Percentiles rank a stretch among this genome's conserved stretches.
phyloP scores from a whole-genome alignment of 1,140 invertebrate genomes.

The Temnothorax nylanderi region DNA sequence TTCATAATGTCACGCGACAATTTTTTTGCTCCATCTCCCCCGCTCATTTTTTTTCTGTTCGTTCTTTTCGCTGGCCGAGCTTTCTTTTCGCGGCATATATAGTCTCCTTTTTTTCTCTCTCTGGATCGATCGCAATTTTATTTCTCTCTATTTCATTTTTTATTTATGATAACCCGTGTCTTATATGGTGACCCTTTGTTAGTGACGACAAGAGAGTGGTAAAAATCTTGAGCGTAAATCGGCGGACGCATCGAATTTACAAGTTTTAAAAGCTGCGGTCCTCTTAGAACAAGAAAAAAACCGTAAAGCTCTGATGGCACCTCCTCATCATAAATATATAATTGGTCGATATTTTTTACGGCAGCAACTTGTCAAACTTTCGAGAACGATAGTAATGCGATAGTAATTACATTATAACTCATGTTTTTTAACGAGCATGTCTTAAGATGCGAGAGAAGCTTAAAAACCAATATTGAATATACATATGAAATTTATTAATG shows the following conservation, averaged over 20 bases:
- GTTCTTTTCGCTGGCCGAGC: conserved; percentile 21
- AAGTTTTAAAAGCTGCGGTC: neutral
- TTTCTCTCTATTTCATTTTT: conserved; percentile 47
- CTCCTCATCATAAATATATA: neutral
- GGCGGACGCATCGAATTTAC: neutral
- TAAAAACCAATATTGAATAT: neutral
- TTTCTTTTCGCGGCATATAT: conserved; percentile 12
- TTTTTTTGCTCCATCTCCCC: conserved; percentile 35
- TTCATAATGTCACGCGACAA: conserved; percentile 45
- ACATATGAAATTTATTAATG: neutral
- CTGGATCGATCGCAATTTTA: conserved; percentile 45
- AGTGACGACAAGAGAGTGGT: neutral
- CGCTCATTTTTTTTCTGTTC: conserved; percentile 45
- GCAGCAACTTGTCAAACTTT: neutral
- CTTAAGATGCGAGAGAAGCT: neutral
- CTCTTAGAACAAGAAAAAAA: neutral
- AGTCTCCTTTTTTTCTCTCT: neutral
- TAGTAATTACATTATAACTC: neutral
- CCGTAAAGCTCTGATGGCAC: neutral
- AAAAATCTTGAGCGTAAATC: neutral
- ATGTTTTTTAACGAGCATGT: neutral
- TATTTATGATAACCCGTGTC: conserved; percentile 31
- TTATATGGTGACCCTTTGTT: neutral
- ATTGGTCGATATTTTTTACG: conserved; percentile 3
- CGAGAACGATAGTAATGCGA: neutral